phyloP scores from a whole-genome alignment of 2,797 vertebrate genomes.

The Tenualosa ilisha region DNA sequence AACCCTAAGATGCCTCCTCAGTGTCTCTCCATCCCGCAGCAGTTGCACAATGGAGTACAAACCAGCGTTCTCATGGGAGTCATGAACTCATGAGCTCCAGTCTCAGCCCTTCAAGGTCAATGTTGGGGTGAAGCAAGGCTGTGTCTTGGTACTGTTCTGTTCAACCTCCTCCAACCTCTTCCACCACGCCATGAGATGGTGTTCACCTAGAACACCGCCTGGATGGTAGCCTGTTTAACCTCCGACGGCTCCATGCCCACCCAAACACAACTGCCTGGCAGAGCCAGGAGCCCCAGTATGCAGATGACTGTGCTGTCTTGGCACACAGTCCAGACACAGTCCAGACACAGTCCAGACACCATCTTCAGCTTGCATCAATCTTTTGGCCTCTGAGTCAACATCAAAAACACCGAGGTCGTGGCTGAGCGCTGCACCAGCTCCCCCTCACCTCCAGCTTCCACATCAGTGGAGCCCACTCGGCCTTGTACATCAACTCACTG shows the following conservation, averaged over 20 bases:
- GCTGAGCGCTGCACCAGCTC: not conserved
- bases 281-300: constrained; percentile 31
- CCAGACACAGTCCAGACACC: constrained; percentile 20
- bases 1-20: not conserved
- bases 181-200: not conserved
- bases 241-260: not conserved
- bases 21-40: not conserved
- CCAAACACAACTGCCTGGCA: not conserved
- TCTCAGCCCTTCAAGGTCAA: not conserved
- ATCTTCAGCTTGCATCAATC: constrained; percentile 27
- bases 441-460: not conserved
- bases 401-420: not conserved
- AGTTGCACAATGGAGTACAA: not conserved
- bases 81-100: not conserved
- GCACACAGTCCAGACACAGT: constrained; percentile 29
- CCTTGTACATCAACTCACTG: not conserved
- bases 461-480: not conserved
- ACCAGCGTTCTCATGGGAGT: not conserved
- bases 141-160: not conserved
- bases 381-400: too few species aligned
- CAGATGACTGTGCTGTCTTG: constrained; percentile 31
- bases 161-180: not conserved
- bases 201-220: too few species aligned
- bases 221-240: not conserved
- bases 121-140: not conserved